Evolutionary conservation across 2,113 vertebrate species (phyloP).

Genomic region (Entelurus aequoreus): DNA sequence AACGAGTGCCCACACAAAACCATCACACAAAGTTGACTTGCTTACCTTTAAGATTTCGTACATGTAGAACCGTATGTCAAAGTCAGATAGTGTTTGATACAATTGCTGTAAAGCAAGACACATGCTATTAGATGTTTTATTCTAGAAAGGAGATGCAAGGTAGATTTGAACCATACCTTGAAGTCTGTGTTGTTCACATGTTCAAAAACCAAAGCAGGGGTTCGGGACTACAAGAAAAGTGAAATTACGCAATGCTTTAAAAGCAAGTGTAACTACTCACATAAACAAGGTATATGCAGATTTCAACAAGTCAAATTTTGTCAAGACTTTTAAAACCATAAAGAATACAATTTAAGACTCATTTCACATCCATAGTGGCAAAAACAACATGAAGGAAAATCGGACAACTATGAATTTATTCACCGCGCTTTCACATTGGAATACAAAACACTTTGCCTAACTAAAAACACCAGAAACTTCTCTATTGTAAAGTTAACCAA

Average conservation of each 20-base stretch:
- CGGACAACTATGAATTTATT: no score
- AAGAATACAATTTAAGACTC: no score
- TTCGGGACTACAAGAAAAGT: slow-evolving; percentile 70
- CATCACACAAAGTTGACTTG: not conserved
- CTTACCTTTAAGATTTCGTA: slow-evolving; percentile 85
- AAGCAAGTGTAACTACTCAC: not conserved
- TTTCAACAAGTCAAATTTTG: no score
- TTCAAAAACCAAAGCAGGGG: slow-evolving; percentile 84
- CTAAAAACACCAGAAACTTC: no score
- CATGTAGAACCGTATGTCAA: slow-evolving; percentile 88
- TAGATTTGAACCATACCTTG: slow-evolving; percentile 66
- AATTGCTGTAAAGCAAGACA: slow-evolving; percentile 69
- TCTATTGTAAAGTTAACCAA: no score
- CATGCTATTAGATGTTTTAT: not conserved
- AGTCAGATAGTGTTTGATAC: slow-evolving; percentile 84
- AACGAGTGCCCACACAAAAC: not conserved
- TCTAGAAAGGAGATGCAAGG: not conserved
- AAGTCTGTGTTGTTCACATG: slow-evolving; percentile 88
- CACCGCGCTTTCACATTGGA: no score
- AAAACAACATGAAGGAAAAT: no score
- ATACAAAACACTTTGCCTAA: no score
- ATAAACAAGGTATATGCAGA: no score
- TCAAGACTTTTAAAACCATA: no score
- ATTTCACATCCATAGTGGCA: no score
- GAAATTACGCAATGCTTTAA: not conserved